Evolutionary conservation across 2,113 vertebrate species (phyloP).

Genomic region (Lycaon pictus): DNA sequence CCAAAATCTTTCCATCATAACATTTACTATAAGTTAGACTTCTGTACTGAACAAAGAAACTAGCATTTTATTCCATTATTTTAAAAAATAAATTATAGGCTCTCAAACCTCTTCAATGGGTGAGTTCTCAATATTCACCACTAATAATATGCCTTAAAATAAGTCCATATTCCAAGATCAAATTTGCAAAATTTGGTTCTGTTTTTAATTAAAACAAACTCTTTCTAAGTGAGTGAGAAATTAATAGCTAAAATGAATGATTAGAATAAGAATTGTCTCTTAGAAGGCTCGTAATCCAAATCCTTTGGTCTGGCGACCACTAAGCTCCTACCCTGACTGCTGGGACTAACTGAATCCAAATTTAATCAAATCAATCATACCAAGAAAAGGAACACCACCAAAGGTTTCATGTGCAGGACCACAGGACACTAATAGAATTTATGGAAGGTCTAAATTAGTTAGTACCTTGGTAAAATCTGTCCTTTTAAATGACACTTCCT

Average conservation of each 20-base stretch:
- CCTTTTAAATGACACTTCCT: conserved; percentile 35
- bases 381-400: conserved; percentile 48
- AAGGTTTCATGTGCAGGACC: conserved; percentile 56
- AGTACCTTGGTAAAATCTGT: conserved; percentile 61
- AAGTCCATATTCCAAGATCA: conserved; percentile 42
- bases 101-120: conserved; percentile 66
- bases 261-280: conserved; percentile 66
- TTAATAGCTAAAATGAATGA: conserved; percentile 67
- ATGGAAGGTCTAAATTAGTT: conserved; percentile 33
- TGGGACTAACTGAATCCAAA: conserved; percentile 62
- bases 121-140: conserved; percentile 61
- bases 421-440: conserved; percentile 54
- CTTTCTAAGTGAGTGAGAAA: conserved; percentile 74
- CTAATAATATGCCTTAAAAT: conserved; percentile 69
- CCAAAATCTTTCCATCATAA: conserved; percentile 68
- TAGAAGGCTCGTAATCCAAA: conserved; percentile 64
- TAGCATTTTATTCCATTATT: conserved; percentile 71
- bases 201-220: conserved; percentile 75
- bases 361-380: conserved; percentile 69
- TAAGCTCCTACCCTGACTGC: conserved; percentile 62
- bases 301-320: conserved; percentile 73
- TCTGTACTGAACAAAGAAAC: conserved; percentile 62
- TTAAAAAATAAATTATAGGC: conserved; percentile 69
- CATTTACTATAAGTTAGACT: conserved; percentile 70
- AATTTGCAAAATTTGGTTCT: conserved; percentile 71